A percentile compares a stretch with the other conserved stretches of the same genome.
phyloP scores from a whole-genome alignment of 2,113 vertebrate species.

The Ciconia boyciana region DNA sequence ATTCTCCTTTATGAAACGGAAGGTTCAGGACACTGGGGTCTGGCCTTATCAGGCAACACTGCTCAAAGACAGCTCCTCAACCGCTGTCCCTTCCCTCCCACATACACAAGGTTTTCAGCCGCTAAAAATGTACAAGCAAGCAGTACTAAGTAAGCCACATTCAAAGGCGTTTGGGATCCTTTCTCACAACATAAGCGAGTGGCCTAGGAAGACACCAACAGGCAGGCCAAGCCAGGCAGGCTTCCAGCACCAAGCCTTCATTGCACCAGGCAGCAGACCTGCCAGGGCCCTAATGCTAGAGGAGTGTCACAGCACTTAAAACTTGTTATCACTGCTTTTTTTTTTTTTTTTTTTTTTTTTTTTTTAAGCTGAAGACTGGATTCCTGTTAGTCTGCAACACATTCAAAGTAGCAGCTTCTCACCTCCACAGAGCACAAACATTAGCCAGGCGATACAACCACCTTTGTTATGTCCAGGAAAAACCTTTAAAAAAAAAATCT shows the following conservation, averaged over 20 bases:
- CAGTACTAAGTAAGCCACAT: background rate
- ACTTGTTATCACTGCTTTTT: background rate
- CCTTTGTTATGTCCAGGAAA: background rate
- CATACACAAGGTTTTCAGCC: background rate
- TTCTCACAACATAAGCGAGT: background rate
- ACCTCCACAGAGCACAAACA: background rate
- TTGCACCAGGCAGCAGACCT: background rate
- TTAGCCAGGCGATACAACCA: background rate
- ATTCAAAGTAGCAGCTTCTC: background rate
- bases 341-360: too few relatives aligned
- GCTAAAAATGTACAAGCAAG: background rate
- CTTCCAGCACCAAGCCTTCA: background rate
- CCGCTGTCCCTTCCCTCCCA: background rate
- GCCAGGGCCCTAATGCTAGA: background rate
- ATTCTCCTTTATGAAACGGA: background rate
- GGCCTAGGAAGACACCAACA: background rate
- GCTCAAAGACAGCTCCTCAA: background rate
- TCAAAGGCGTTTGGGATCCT: background rate
- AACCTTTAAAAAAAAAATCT: background rate
- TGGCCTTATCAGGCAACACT: background rate
- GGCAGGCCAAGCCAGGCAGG: background rate
- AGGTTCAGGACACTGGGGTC: background rate
- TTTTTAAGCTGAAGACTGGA: background rate
- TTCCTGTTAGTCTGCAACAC: background rate
- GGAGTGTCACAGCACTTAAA: background rate